phyloP scores from a whole-genome alignment of 2,797 vertebrate genomes.

The Pelobates cultripes region DNA sequence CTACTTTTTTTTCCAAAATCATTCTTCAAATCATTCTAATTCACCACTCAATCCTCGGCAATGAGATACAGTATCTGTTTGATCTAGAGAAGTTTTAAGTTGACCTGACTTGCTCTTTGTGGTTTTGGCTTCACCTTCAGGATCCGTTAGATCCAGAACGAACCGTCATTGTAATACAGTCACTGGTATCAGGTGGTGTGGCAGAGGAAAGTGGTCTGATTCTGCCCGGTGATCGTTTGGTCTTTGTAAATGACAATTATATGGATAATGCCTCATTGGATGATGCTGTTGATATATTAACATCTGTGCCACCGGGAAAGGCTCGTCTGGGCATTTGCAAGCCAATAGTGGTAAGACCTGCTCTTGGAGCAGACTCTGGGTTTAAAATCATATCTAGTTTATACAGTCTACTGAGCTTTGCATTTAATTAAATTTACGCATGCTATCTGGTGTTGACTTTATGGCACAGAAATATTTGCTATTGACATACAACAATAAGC shows the following conservation, averaged over 20 bases:
- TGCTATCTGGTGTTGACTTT: no score
- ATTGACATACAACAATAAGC: no score
- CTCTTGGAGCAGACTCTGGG: not conserved
- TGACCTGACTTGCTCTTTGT: constrained; percentile 21
- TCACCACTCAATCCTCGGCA: no score
- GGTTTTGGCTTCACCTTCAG: constrained; percentile 72
- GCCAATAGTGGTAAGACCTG: constrained; percentile 79
- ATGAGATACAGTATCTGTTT: not conserved
- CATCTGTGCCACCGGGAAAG: constrained; percentile 80
- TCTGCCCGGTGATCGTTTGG: constrained; percentile 89
- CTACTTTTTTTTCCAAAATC: not conserved
- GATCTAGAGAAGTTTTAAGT: not conserved
- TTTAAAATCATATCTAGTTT: not conserved
- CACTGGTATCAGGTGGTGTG: constrained; percentile 83
- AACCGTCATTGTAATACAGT: constrained; percentile 92
- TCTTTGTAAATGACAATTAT: constrained; percentile 83
- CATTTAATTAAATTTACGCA: no score
- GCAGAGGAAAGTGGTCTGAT: constrained; percentile 80
- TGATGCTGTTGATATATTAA: constrained; percentile 89
- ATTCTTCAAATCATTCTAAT: not conserved
- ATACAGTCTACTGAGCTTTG: no score
- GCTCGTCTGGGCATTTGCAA: constrained; percentile 89
- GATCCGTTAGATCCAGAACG: constrained; percentile 86
- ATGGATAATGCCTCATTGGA: constrained; percentile 76
- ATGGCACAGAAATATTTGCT: no score